Evolutionary conservation across 2,888 invertebrate genomes (phyloP).

Genomic region (Zaprionus bogoriensis): DNA sequence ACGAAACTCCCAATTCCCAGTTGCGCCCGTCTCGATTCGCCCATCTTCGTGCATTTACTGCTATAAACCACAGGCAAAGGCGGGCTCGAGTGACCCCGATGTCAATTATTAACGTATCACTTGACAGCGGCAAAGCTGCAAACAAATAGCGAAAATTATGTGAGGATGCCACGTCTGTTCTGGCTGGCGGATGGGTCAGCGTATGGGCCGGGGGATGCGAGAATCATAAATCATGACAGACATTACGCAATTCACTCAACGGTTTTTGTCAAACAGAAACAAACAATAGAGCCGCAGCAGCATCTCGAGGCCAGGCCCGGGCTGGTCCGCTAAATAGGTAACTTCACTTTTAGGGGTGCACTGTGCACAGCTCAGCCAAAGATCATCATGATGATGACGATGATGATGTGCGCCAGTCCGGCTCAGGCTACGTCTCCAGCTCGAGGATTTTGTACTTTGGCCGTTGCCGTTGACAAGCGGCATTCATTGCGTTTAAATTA

Average conservation of each 20-base stretch:
- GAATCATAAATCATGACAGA: conserved; percentile 68
- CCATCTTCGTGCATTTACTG: no score
- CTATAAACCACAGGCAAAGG: conserved; percentile 64
- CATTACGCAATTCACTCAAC: conserved; percentile 71
- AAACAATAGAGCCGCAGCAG: conserved; percentile 59
- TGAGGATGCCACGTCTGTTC: conserved; percentile 29
- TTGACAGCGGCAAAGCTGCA: conserved; percentile 75
- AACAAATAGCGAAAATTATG: conserved; percentile 73
- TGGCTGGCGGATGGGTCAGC: conserved; percentile 45
- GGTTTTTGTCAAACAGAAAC: conserved; percentile 69
- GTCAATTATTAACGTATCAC: conserved; percentile 82
- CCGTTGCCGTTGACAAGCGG: conserved; percentile 66
- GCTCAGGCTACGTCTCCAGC: conserved; percentile 5
- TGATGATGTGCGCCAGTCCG: conserved; percentile 27
- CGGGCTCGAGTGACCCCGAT: conserved; percentile 76
- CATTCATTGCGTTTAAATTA: conserved; percentile 74
- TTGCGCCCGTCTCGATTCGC: neutral
- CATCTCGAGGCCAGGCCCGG: conserved; percentile 23
- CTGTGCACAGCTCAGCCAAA: no score
- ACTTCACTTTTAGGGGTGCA: conserved; percentile 62
- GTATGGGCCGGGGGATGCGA: conserved; percentile 40
- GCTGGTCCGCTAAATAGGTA: conserved; percentile 50
- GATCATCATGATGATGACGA: conserved; percentile 39
- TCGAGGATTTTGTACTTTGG: conserved; percentile 50
- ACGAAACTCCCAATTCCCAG: conserved; percentile 21